A percentile compares a stretch with the other conserved stretches of the same genome.
phyloP scores from a whole-genome alignment of 1,140 invertebrate species.

The Ips nitidus region DNA sequence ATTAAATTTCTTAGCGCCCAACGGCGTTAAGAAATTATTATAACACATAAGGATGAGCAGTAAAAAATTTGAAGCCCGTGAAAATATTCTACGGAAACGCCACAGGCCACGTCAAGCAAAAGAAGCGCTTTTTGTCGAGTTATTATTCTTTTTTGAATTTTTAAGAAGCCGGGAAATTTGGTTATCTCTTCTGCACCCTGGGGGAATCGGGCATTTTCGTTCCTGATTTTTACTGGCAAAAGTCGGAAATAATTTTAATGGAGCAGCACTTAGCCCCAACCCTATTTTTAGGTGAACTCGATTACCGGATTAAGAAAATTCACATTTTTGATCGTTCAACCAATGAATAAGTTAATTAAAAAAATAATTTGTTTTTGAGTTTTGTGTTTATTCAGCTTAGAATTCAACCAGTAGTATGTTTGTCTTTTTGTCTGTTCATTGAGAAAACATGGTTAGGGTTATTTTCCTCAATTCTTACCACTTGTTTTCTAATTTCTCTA shows the following conservation, averaged over 20 bases:
- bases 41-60: slow-evolving; percentile 3
- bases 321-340: too few species aligned
- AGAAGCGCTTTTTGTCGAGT: slow-evolving; percentile 1
- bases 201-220: background rate
- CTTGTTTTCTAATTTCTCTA: too few species aligned
- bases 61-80: background rate
- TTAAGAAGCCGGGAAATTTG: slow-evolving; percentile 10
- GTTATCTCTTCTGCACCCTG: background rate
- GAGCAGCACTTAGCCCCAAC: background rate
- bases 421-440: too few species aligned
- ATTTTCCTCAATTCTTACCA: too few species aligned
- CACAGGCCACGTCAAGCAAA: slow-evolving; percentile 8
- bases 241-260: slow-evolving; percentile 10
- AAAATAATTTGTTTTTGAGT: too few species aligned
- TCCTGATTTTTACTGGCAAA: slow-evolving; percentile 5
- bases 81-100: slow-evolving; percentile 12
- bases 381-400: too few species aligned
- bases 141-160: slow-evolving; percentile 14
- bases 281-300: background rate
- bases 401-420: too few species aligned
- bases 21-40: background rate
- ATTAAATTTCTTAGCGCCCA: slow-evolving; percentile 6
- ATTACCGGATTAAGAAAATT: too few species aligned
- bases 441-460: too few species aligned
- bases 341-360: too few species aligned